phyloP scores from a whole-genome alignment of 1,140 invertebrate species.

The Spodoptera litura region DNA sequence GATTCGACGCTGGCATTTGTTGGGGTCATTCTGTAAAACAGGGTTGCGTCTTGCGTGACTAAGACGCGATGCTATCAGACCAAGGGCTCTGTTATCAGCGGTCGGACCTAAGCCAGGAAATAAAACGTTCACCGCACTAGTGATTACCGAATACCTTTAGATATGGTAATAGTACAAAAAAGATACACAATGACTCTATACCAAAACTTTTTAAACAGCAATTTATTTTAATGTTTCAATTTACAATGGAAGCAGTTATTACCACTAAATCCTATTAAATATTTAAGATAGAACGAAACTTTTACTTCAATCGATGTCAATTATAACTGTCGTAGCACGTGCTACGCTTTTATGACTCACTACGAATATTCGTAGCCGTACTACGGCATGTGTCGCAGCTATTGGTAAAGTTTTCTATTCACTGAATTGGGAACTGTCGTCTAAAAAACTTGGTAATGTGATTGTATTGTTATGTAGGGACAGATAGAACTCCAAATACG shows the following conservation, averaged over 20 bases:
- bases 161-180: not conserved
- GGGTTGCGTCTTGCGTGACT: slow-evolving; percentile 56
- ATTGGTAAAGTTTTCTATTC: not conserved
- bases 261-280: not conserved
- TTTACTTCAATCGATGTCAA: slow-evolving; percentile 33
- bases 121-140: slow-evolving; percentile 57
- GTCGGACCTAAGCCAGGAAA: slow-evolving; percentile 54
- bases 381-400: not conserved
- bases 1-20: slow-evolving; percentile 1
- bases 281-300: not conserved
- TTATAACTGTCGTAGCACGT: slow-evolving; percentile 11
- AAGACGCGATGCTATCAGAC: slow-evolving; percentile 54
- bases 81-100: slow-evolving; percentile 54
- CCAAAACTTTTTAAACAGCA: not conserved
- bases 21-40: slow-evolving; percentile 8
- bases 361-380: not conserved
- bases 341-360: slow-evolving; percentile 3
- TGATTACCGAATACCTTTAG: slow-evolving; percentile 52
- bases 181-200: slow-evolving; percentile 37
- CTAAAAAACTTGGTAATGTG: slow-evolving; percentile 16
- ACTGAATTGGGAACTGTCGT: not conserved
- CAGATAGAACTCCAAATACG: slow-evolving; percentile 57
- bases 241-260: not conserved
- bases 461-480: slow-evolving; percentile 30
- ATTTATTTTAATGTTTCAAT: slow-evolving; percentile 22